phyloP scores from a whole-genome alignment of 2,797 vertebrate genomes.

The Neosalanx taihuensis region DNA sequence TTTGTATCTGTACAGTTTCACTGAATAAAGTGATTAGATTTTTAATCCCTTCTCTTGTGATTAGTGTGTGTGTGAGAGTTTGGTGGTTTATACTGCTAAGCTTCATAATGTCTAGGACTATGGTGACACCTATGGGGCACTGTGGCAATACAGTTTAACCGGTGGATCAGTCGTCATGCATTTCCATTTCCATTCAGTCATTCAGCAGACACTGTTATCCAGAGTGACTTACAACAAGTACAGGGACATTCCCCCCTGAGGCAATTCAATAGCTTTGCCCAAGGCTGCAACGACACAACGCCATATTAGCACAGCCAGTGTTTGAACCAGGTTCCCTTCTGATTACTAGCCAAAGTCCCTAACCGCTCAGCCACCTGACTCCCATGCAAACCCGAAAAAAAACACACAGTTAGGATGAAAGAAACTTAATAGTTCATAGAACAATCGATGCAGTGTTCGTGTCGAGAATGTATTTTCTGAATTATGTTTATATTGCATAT shows the following conservation, averaged over 20 bases:
- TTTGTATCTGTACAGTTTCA: conserved; percentile 77
- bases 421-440: not conserved
- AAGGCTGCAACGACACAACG: too few relatives aligned
- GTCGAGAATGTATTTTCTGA: not conserved
- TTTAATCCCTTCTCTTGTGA: conserved; percentile 43
- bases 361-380: too few relatives aligned
- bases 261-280: too few relatives aligned
- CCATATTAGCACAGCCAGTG: too few relatives aligned
- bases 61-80: conserved; percentile 3
- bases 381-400: not conserved
- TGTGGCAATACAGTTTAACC: not conserved
- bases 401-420: not conserved
- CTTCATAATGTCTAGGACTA: not conserved
- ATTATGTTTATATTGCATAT: not conserved
- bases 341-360: too few relatives aligned
- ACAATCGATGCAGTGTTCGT: not conserved
- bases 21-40: conserved; percentile 78
- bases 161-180: not conserved
- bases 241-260: too few relatives aligned
- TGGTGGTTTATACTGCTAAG: not conserved
- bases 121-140: conserved; percentile 32
- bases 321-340: too few relatives aligned
- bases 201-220: too few relatives aligned
- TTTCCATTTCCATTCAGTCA: too few relatives aligned
- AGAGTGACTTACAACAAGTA: too few relatives aligned